These are phyloP conservation scores for Mastomys natalensis DNA, from an alignment of 2,113 vertebrate genomes.

Conservation along the genomic window DNA sequence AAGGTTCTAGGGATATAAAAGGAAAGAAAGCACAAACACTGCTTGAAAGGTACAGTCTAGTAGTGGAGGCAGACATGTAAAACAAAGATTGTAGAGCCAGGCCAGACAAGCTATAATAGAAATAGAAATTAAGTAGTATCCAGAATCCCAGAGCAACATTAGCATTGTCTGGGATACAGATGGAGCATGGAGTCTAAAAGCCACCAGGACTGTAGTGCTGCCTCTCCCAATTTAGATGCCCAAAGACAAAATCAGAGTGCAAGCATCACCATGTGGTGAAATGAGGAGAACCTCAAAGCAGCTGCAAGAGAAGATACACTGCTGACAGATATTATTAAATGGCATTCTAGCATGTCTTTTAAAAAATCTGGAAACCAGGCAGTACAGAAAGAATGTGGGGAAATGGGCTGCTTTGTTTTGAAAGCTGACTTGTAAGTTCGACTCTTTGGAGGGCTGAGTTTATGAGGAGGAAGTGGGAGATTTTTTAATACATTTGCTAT, in stretches of 20 bases:
- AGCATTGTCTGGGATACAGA: conserved; percentile 24
- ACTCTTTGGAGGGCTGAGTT: conserved; percentile 67
- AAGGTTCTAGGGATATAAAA: conserved; percentile 62
- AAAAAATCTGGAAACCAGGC: conserved; percentile 42
- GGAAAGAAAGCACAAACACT: conserved; percentile 63
- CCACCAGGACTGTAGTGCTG: not conserved
- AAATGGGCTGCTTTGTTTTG: not conserved
- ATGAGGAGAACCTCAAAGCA: conserved; percentile 1
- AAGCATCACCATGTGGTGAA: not conserved
- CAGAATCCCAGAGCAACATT: conserved; percentile 64
- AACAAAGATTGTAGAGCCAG: conserved; percentile 65
- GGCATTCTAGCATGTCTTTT: conserved; percentile 37
- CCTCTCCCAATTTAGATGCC: not conserved
- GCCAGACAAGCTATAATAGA: conserved; percentile 62
- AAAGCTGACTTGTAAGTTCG: conserved; percentile 62
- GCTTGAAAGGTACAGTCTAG: conserved; percentile 60
- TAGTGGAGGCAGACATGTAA: conserved; percentile 66
- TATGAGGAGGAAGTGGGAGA: conserved; percentile 72
- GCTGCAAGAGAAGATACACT: conserved; percentile 23
- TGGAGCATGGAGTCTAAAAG: conserved; percentile 26
- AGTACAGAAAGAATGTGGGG: conserved; percentile 53
- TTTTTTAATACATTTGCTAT: conserved; percentile 73
- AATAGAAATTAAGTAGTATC: conserved; percentile 70
- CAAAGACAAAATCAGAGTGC: not conserved
- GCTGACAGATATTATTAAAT: conserved; percentile 49